These are phyloP conservation scores for Ormyrus thymus DNA, from an alignment of 2,888 invertebrate species.

Conservation along the genomic window DNA sequence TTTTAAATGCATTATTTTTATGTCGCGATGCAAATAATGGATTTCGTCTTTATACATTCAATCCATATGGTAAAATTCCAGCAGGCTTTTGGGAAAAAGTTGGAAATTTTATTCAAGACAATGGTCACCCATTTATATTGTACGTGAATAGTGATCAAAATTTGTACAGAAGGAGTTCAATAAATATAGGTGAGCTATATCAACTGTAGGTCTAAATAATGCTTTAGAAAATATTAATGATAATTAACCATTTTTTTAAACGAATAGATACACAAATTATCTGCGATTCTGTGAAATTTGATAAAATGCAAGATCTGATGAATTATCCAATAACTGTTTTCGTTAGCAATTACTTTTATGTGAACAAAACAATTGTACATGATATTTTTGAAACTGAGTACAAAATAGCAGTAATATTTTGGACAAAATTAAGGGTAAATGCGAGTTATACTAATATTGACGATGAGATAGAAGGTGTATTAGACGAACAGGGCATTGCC, in stretches of 20 bases:
- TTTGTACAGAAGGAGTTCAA: no score
- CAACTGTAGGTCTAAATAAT: no score
- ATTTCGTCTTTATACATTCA: background rate
- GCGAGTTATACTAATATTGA: background rate
- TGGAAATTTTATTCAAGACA: background rate
- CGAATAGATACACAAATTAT: background rate
- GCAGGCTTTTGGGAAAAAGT: background rate
- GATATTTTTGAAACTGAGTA: background rate
- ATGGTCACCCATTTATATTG: conserved; percentile 4
- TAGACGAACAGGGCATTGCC: background rate
- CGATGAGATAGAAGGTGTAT: background rate
- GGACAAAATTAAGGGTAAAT: background rate
- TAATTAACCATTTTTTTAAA: background rate
- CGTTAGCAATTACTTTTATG: background rate
- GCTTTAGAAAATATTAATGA: background rate
- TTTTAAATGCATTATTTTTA: conserved; percentile 13
- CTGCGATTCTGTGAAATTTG: background rate
- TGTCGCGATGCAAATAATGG: background rate
- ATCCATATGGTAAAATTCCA: conserved; percentile 1
- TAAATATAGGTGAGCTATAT: no score
- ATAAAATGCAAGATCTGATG: conserved; percentile 1
- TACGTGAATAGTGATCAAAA: background rate
- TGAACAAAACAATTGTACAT: background rate
- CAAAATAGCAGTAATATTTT: background rate
- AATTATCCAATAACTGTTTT: conserved; percentile 13